Base-by-base conservation (phyloP, 2,888 invertebrate genomes). In the Seira musarum region DNA sequence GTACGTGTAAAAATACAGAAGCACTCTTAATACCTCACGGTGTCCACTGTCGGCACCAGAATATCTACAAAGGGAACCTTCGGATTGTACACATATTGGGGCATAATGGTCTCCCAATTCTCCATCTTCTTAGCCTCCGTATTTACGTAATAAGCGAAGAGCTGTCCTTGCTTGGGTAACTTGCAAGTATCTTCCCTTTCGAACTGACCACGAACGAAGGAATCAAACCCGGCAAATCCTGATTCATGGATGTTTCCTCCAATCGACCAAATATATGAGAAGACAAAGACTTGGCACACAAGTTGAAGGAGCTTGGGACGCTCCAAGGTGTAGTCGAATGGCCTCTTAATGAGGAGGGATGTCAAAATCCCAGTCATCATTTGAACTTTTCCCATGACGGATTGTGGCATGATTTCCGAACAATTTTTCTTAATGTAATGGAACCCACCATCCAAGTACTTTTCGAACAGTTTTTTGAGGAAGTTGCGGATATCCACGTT, bases 41-140 rank as follows among this genome's bases (percentile, higher is more conserved):
- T 97, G 87, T 97, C 96, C n/a, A 93, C 92, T 0, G 97, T 97
- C 0, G 96, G 97, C 8, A 97, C 96, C 69, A 83, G 21, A 13
- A 95, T 95, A 87, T 97, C 96, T 87, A 96, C 96, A 89, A 96
- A 97, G 0, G 96, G 94, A 25, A 91, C 89, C 0, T 92, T 90
- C 15, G 91, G 89, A 87, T 94, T 92, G 87, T 95, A 97, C 1
- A 89, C 84, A 88, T 96, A 97, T 0, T 89, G 87, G 0, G 96
- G 93, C 84, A 95, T 93, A 46, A 95, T 92, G 74, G 92, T 93
- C n/a, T 91, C 91, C 96, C 96, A 97, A 6, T 91, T 89, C 87
- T 94, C 94, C 89, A 96, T 91, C 66, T 91, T 91, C 78, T 93
- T 91, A n/a, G 90, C 90, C 76, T 92, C 91, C 60, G 93, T 91